Base-by-base conservation (phyloP, 2,888 invertebrate genomes). In the Drosophila tripunctata region DNA sequence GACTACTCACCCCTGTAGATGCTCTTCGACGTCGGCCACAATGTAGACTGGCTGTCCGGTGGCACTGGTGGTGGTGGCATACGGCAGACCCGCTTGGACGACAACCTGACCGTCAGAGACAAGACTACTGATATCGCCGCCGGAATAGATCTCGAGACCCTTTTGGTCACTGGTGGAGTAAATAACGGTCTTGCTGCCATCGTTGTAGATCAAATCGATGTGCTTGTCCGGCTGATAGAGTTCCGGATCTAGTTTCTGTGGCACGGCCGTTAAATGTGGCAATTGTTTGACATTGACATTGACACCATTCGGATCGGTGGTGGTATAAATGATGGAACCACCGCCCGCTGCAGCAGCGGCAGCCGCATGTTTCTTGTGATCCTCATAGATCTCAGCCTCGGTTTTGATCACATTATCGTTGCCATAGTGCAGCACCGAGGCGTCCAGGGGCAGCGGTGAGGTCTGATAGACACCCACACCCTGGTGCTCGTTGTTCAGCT, bases 161-260 rank as follows among this genome's bases (percentile, higher is more conserved):
- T 96, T 96, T 88, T 96, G 95, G 89, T 96, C 96, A 60, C 88
- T 95, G 64, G 95, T 95, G 50, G 96, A 96, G 86, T 96, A 96
- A 90, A 96, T 96, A 64, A 96, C 96, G 2, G 96, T 96, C 90
- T 96, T 96, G 89, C 95, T 96, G 43, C 96, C 96, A 87, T 96
- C 96, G 89, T 96, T 96, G 91, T 96, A 96, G 86, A 96, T 96
- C 85, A 96, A 92, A 91, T 96, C 96, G 90, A 96, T 96, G 78
- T 96, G 95, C 50, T 90, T 90, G 51, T 90, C 91, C 38, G 87
- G 56, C 48, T 89, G 89, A 71, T 91, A 90, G 93, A 95, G 75
- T 27, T 91, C 90, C 14, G 88, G 87, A 36, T 90, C 91, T 12
- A 90, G 71, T 55, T 90, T 90, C 41, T 89, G 79, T 6, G 88